Conservation (phyloP, 2,113 vertebrate species). For the Poecile atricapillus region DNA sequence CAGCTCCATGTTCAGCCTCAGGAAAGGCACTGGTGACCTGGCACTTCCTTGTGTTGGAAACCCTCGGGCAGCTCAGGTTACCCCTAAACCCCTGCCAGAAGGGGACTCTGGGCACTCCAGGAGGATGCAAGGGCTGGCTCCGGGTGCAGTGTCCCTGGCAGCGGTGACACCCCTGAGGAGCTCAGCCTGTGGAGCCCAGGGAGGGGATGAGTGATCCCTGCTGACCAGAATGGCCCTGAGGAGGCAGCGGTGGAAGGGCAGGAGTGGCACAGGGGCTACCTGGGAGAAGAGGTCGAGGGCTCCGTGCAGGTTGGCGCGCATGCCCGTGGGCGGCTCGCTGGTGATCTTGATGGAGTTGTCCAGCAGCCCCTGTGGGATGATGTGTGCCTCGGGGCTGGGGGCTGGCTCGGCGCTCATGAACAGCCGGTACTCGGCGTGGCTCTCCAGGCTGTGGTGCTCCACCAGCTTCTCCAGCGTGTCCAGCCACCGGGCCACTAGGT, state of each 20-base stretch:
- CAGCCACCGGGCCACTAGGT: slow-evolving; percentile 77
- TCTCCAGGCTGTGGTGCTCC: slow-evolving; percentile 54
- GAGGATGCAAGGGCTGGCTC: not conserved
- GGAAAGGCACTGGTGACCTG: not conserved
- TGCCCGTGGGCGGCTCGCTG: slow-evolving; percentile 73
- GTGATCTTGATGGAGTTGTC: slow-evolving; percentile 79
- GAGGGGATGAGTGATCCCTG: accelerated
- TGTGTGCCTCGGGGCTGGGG: slow-evolving; percentile 58
- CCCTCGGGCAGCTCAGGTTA: not conserved
- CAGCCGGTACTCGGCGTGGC: slow-evolving; percentile 65
- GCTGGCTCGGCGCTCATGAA: slow-evolving; percentile 75
- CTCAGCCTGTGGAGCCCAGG: not conserved
- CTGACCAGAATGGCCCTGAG: accelerated
- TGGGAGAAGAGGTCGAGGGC: slow-evolving; percentile 77
- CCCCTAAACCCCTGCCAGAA: not conserved
- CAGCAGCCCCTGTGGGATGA: slow-evolving; percentile 78
- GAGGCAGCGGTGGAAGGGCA: not conserved
- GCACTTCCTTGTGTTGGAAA: not conserved
- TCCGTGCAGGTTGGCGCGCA: slow-evolving; percentile 75
- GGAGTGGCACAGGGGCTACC: not conserved
- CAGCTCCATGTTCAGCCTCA: not conserved
- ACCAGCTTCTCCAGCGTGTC: slow-evolving; percentile 68
- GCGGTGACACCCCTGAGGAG: accelerated
- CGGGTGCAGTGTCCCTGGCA: accelerated
- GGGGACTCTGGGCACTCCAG: not conserved